phyloP scores from a whole-genome alignment of 2,888 invertebrate species.

The Dusona sp. region DNA sequence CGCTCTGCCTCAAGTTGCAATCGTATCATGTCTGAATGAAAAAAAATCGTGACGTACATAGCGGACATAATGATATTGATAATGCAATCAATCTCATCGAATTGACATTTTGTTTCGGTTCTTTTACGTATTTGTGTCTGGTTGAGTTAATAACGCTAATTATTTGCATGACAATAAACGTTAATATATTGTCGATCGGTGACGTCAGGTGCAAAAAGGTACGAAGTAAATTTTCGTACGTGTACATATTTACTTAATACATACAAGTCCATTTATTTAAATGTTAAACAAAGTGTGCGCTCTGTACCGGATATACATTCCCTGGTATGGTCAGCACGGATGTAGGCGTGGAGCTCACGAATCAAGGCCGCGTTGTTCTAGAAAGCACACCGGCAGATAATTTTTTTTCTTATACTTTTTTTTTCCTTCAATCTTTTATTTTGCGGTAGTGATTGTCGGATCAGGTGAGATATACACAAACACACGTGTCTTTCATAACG shows the following conservation, averaged over 20 bases:
- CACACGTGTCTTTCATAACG: conserved; percentile 21
- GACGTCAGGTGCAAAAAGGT: neutral
- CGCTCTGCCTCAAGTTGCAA: neutral
- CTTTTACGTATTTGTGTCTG: neutral
- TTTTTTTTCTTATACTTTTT: conserved; percentile 48
- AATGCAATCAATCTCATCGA: neutral
- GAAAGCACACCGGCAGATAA: conserved; percentile 70
- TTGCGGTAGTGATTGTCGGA: conserved; percentile 68
- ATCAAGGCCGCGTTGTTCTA: conserved; percentile 76
- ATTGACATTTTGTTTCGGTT: neutral
- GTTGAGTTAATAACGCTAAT: neutral
- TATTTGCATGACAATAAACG: neutral
- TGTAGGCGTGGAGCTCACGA: conserved; percentile 74
- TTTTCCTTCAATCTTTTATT: conserved; percentile 60
- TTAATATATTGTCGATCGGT: neutral
- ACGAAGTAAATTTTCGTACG: neutral
- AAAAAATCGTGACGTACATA: neutral
- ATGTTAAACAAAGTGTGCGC: conserved; percentile 45
- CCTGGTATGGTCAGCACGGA: conserved; percentile 71
- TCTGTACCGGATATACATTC: conserved; percentile 75
- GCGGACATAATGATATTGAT: neutral
- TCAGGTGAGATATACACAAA: conserved; percentile 36
- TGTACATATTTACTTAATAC: neutral
- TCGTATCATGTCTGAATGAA: neutral
- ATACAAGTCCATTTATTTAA: neutral